These are phyloP conservation scores for Colistium nudipinnis DNA, from an alignment of 2,113 vertebrate species.

Conservation along the genomic window DNA sequence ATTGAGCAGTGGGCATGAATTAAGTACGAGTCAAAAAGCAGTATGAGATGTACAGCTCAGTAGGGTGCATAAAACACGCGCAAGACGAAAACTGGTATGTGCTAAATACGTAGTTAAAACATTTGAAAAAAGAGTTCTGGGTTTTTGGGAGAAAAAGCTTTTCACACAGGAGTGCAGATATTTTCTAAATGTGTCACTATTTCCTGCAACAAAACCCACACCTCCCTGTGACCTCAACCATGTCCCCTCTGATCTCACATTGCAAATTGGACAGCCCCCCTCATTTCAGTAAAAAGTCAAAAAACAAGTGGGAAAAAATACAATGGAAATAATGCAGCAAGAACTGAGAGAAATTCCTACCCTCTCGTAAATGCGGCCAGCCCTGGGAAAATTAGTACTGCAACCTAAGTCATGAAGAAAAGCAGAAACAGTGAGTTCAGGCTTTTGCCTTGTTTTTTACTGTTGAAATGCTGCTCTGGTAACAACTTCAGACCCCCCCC, in stretches of 20 bases:
- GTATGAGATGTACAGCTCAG: neutral
- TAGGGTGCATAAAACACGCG: constrained; percentile 3
- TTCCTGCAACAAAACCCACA: constrained; percentile 40
- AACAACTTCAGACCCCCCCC: constrained; percentile 5
- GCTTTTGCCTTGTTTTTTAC: constrained; percentile 4
- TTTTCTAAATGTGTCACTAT: constrained; percentile 45
- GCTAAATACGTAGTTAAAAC: constrained; percentile 20
- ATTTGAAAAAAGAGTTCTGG: constrained; percentile 31
- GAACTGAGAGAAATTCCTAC: constrained; percentile 44
- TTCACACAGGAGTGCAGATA: constrained; percentile 45
- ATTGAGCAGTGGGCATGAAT: constrained; percentile 40
- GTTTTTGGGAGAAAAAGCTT: constrained; percentile 28
- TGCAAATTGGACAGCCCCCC: constrained; percentile 44
- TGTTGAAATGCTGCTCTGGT: neutral
- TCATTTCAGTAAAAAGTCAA: constrained; percentile 24
- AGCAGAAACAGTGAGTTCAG: neutral
- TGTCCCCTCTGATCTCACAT: constrained; percentile 56
- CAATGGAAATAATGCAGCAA: constrained; percentile 40
- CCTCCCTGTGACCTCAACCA: constrained; percentile 37
- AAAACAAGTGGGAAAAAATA: constrained; percentile 26
- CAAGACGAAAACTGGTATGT: too few relatives aligned
- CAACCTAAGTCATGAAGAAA: constrained; percentile 21
- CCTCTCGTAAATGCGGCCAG: constrained; percentile 25
- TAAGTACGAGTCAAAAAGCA: constrained; percentile 16
- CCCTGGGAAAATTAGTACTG: constrained; percentile 5